Conservation (phyloP, 2,113 vertebrate genomes). For the Thinocorus orbignyianus region DNA sequence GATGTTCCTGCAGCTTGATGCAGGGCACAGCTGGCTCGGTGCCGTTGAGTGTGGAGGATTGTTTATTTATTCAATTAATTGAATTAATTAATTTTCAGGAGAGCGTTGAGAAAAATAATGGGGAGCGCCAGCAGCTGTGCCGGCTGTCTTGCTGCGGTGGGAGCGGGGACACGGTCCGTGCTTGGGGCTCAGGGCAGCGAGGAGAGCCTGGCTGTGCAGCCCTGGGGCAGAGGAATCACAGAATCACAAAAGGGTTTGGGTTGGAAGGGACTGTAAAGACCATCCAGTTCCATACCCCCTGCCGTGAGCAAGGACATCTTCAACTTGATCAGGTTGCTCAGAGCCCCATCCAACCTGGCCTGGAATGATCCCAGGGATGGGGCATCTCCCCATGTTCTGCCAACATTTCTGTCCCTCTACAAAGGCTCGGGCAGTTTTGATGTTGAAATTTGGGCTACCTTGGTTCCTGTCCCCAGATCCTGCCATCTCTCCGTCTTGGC, state of each 20-base stretch:
- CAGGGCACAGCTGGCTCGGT: background rate
- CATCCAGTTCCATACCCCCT: accelerated
- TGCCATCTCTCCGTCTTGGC: background rate
- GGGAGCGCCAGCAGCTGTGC: background rate
- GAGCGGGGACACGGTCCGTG: accelerated
- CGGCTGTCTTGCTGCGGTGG: background rate
- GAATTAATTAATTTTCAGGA: slow-evolving; percentile 39
- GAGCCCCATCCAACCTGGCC: accelerated
- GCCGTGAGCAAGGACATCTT: accelerated
- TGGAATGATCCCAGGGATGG: background rate
- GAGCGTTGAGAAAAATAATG: background rate
- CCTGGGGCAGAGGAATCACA: background rate
- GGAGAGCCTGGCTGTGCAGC: accelerated
- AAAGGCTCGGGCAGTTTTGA: background rate
- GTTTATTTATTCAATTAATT: slow-evolving; percentile 50
- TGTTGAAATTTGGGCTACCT: background rate
- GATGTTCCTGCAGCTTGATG: background rate
- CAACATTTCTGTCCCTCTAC: background rate
- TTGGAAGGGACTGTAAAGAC: background rate
- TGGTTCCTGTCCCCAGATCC: background rate
- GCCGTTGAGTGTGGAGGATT: background rate
- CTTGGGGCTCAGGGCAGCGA: background rate
- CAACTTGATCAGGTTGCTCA: accelerated
- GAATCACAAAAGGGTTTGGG: background rate
- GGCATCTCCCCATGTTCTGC: background rate